A percentile compares a stretch with the other conserved stretches of the same genome.
These are phyloP conservation scores for Myotis yumanensis DNA, from an alignment of 2,113 vertebrate species.

Conservation along the genomic window DNA sequence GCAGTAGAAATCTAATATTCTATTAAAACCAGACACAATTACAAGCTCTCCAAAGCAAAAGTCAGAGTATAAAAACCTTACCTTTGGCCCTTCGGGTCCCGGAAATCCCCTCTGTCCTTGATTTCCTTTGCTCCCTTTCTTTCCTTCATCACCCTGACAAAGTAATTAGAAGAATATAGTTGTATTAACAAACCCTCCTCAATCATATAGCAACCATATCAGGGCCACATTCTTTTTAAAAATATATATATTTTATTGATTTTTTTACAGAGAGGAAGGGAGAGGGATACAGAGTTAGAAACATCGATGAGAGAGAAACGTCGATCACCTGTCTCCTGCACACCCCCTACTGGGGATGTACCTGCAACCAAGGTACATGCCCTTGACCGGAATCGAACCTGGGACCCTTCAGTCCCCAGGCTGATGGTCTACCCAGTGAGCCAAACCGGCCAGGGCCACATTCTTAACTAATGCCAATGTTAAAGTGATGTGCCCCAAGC, in stretches of 20 bases:
- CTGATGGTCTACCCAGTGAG: no score
- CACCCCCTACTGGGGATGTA: no score
- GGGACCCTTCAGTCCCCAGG: no score
- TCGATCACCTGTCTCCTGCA: no score
- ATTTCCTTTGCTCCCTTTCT: constrained; percentile 80
- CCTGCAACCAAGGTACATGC: no score
- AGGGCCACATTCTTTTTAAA: background rate
- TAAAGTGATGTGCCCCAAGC: background rate
- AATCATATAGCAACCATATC: background rate
- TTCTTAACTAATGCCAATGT: background rate
- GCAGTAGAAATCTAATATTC: background rate
- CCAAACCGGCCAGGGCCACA: background rate
- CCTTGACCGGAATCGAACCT: no score
- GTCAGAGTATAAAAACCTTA: constrained; percentile 61
- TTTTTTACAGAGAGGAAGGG: no score
- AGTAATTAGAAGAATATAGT: constrained; percentile 35
- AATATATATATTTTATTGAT: no score
- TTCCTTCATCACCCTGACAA: constrained; percentile 82
- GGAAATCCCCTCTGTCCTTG: constrained; percentile 72
- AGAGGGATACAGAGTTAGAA: no score
- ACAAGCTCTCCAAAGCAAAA: background rate
- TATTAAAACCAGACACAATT: constrained; percentile 16
- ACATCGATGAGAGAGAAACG: no score
- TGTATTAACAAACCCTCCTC: background rate
- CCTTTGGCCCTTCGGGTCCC: constrained; percentile 81